Evolutionary conservation across 1,140 invertebrate species (phyloP).

Genomic region (Aleiodes sp.): DNA sequence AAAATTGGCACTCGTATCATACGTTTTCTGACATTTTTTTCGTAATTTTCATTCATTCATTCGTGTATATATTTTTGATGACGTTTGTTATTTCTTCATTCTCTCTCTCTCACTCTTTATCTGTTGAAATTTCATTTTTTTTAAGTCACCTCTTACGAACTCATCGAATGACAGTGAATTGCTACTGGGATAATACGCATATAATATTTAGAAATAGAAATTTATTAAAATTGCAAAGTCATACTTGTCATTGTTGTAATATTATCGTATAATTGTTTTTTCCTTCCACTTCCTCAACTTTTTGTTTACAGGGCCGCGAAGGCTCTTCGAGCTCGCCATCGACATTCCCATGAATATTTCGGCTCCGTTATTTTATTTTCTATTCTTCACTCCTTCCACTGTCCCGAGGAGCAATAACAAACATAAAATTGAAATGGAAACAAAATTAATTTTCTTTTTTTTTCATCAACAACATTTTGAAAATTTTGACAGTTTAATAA

Average conservation of each 20-base stretch:
- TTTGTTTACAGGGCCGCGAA: conserved; percentile 25
- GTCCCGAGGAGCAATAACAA: not conserved
- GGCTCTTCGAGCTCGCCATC: conserved; percentile 30
- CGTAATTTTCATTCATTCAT: not conserved
- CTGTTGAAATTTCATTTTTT: too few relatives aligned
- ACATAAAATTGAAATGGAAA: not conserved
- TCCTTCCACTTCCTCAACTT: not conserved
- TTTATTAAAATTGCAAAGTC: conserved; percentile 37
- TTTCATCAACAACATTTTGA: too few relatives aligned
- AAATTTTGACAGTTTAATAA: too few relatives aligned
- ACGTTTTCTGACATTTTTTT: not conserved
- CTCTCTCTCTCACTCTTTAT: not conserved
- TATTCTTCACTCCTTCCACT: not conserved
- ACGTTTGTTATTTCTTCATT: conserved; percentile 2
- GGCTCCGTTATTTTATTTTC: not conserved
- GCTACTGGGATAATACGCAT: conserved; percentile 32
- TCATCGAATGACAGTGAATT: conserved; percentile 33
- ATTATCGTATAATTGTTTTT: not conserved
- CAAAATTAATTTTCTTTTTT: not conserved
- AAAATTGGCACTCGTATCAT: not conserved
- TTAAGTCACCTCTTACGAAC: conserved; percentile 22
- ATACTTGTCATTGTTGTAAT: conserved; percentile 2
- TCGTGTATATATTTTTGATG: not conserved
- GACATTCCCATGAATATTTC: not conserved
- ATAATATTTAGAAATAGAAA: conserved; percentile 36